Evolutionary conservation across 2,797 vertebrate genomes (phyloP).

Genomic region (Avahi laniger): DNA sequence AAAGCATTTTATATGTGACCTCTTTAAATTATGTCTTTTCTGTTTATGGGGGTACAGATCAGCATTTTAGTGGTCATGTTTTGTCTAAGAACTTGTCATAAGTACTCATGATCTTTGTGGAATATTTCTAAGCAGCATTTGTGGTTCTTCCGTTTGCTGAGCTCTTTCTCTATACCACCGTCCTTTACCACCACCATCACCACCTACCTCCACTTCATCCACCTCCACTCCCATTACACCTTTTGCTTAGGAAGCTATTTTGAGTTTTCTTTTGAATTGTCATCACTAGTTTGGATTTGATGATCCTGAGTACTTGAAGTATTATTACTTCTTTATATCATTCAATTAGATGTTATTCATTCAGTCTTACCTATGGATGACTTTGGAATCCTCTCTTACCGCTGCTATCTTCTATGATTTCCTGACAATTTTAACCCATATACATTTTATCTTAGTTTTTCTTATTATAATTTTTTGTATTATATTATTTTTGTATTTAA

Average conservation of each 20-base stretch:
- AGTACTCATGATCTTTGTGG: background rate
- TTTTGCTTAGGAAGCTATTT: background rate
- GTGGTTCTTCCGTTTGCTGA: background rate
- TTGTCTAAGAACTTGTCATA: background rate
- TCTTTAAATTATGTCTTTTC: background rate
- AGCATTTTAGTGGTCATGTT: background rate
- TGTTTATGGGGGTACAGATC: background rate
- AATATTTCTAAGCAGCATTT: background rate
- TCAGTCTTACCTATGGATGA: background rate
- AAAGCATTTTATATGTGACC: background rate
- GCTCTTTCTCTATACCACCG: background rate
- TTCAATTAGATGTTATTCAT: background rate
- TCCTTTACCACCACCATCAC: background rate
- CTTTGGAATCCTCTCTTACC: background rate
- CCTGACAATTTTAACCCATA: background rate
- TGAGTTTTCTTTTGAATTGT: background rate
- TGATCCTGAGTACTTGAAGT: background rate
- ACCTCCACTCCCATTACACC: background rate
- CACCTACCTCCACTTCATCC: background rate
- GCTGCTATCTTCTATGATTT: background rate
- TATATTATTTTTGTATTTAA: background rate
- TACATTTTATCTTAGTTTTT: constrained; percentile 11
- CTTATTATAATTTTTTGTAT: background rate
- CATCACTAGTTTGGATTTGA: background rate
- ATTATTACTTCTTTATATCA: background rate